Evolutionary conservation across 2,113 vertebrate species (phyloP).

Genomic region (Silurus asotus): DNA sequence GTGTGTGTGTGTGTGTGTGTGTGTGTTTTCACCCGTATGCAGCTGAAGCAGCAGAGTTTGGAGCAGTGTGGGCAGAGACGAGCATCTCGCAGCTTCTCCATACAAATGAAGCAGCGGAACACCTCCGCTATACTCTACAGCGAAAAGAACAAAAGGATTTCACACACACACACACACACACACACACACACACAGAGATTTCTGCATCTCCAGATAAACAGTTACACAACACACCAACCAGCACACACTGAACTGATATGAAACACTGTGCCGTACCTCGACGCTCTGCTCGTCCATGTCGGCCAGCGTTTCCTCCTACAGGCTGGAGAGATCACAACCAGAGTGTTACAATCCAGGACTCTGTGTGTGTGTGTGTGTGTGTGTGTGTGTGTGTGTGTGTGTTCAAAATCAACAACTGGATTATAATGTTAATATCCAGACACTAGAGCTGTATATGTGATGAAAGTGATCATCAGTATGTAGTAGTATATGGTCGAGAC

Average conservation of each 20-base stretch:
- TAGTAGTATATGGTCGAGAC: not conserved
- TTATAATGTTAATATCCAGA: not conserved
- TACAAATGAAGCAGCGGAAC: conserved; percentile 98
- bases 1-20: conserved; percentile 22
- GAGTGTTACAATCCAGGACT: not conserved
- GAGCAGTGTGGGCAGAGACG: conserved; percentile 97
- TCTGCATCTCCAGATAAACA: not conserved
- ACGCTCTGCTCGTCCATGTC: conserved; percentile 82
- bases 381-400: too few relatives aligned
- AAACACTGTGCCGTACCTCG: conserved; percentile 63
- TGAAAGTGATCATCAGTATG: not conserved
- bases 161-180: not conserved
- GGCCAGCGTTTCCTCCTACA: conserved; percentile 60
- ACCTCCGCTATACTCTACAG: conserved; percentile 96
- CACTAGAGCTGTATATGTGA: too few relatives aligned
- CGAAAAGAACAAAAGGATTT: not conserved
- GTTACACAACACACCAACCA: not conserved
- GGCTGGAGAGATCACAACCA: not conserved
- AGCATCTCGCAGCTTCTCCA: conserved; percentile 97
- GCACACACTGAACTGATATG: not conserved
- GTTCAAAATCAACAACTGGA: too few relatives aligned
- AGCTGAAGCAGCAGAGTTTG: conserved; percentile 99
- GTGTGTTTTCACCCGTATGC: conserved; percentile 83
- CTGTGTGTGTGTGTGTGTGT: too few relatives aligned
- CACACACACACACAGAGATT: not conserved